These are phyloP conservation scores for Kuschelorhynchus macadamiae DNA, from an alignment of 2,888 invertebrate species.

Conservation along the genomic window DNA sequence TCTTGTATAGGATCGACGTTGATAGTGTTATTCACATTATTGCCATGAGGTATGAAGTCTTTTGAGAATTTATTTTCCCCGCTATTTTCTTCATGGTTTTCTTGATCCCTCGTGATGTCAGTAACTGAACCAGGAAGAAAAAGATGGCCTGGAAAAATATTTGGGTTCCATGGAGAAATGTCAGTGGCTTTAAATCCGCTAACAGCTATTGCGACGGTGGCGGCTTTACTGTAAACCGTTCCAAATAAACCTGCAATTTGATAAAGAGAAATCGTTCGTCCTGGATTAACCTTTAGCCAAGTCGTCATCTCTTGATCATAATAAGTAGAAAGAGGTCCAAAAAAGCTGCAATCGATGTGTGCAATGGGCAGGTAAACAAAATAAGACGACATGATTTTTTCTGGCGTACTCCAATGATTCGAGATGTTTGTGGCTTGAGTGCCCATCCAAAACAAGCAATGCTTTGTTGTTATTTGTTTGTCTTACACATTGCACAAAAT, in stretches of 20 bases:
- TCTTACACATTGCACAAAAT: conserved; percentile 6
- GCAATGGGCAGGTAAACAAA: conserved; percentile 26
- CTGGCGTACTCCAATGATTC: conserved; percentile 18
- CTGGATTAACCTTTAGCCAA: conserved; percentile 21
- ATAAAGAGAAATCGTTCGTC: conserved; percentile 15
- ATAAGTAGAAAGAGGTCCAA: conserved; percentile 10
- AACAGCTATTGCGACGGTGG: conserved; percentile 24
- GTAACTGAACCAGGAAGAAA: conserved; percentile 7
- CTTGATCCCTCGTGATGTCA: neutral
- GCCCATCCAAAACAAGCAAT: conserved; percentile 11
- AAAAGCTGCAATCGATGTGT: conserved; percentile 16
- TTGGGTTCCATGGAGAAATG: conserved; percentile 10
- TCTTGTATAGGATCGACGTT: too few species aligned
- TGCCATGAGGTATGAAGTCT: too few species aligned
- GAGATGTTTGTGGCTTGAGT: conserved; percentile 12
- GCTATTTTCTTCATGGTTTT: too few species aligned
- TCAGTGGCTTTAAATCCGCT: conserved; percentile 20
- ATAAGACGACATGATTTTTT: conserved; percentile 25
- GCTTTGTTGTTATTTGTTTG: neutral
- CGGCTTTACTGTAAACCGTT: conserved; percentile 23
- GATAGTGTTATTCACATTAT: too few species aligned
- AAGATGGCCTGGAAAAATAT: conserved; percentile 10
- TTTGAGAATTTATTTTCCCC: too few species aligned
- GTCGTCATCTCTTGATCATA: conserved; percentile 22
- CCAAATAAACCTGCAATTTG: conserved; percentile 22